Evolutionary conservation across 2,797 vertebrate species (phyloP).

Genomic region (Acanthornis magna): DNA sequence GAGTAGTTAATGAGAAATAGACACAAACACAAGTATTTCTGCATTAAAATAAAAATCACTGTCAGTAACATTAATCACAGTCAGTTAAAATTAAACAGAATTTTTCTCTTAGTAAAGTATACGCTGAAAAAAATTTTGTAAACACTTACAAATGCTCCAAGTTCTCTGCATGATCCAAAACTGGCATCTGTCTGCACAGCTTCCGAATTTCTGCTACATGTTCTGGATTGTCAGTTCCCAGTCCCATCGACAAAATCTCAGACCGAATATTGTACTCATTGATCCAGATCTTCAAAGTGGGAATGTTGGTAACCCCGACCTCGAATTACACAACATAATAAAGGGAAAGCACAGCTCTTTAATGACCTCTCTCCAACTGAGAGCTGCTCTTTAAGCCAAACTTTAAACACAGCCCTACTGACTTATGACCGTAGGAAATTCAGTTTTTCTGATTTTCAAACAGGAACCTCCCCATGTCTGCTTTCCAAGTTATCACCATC

Average conservation of each 20-base stretch:
- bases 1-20: neutral
- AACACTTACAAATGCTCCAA: constrained; percentile 59
- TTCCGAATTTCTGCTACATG: constrained; percentile 63
- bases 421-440: neutral
- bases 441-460: neutral
- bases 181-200: neutral
- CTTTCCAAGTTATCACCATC: neutral
- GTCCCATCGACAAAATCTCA: constrained; percentile 75
- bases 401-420: neutral
- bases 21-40: neutral
- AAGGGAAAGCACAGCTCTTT: neutral
- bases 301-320: constrained; percentile 62
- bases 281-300: neutral
- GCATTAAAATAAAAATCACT: neutral
- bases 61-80: neutral
- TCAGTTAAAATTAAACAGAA: neutral
- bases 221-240: constrained; percentile 76
- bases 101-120: neutral
- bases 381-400: neutral
- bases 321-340: constrained; percentile 20
- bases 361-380: neutral
- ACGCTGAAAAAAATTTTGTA: neutral
- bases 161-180: neutral
- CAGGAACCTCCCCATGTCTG: neutral
- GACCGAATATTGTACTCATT: constrained; percentile 75